A percentile compares a stretch with the other conserved stretches of the same genome.
phyloP scores from a whole-genome alignment of 2,113 vertebrate genomes.

The Hypocryptadius cinnamomeus region DNA sequence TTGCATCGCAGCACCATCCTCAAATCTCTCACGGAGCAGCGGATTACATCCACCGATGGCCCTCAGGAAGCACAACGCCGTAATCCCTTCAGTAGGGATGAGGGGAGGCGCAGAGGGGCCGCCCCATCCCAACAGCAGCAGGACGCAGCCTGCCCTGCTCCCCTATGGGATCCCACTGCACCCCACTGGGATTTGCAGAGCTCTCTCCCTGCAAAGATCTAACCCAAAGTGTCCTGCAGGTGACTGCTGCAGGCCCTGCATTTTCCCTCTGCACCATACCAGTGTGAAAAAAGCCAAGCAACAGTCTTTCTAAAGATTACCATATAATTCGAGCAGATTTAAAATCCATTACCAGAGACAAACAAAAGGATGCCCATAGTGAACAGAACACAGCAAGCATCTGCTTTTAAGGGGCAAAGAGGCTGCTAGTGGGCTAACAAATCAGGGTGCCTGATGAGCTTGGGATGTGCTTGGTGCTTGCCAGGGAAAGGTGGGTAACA shows the following conservation, averaged over 20 bases:
- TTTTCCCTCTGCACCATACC: neutral
- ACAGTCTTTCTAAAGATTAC: neutral
- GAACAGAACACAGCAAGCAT: neutral
- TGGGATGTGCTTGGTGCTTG: neutral
- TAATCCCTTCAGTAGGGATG: neutral
- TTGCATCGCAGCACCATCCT: neutral
- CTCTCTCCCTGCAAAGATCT: neutral
- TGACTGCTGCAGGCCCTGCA: neutral
- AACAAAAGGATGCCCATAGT: neutral
- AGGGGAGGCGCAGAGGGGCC: neutral
- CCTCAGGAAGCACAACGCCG: neutral
- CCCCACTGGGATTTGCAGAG: neutral
- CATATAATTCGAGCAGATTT: neutral
- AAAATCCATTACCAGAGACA: neutral
- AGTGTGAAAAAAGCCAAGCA: neutral
- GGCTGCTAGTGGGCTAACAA: neutral
- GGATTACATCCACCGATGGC: neutral
- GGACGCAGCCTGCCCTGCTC: neutral
- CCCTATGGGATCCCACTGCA: neutral
- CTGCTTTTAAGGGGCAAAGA: neutral
- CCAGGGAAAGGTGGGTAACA: neutral
- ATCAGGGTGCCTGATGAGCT: neutral
- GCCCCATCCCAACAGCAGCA: neutral
- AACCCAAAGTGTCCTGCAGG: neutral
- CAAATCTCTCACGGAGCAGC: fast-evolving